Evolutionary conservation across 2,113 vertebrate genomes (phyloP).

Genomic region (Gyps fulvus): DNA sequence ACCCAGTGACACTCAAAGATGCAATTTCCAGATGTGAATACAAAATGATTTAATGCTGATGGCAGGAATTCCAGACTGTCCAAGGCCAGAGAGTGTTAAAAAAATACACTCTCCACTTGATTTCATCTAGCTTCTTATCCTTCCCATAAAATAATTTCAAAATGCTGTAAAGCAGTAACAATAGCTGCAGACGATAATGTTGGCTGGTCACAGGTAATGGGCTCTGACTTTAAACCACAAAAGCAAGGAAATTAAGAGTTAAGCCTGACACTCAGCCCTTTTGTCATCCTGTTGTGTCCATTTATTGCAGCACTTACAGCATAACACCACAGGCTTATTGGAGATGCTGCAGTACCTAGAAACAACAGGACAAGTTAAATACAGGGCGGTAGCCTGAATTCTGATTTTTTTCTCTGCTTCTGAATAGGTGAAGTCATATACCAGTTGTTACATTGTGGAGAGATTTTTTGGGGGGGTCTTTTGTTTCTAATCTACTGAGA

Average conservation of each 20-base stretch:
- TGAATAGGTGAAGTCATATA: background rate
- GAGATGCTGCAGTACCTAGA: constrained; percentile 9
- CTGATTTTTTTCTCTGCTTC: background rate
- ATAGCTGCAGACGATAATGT: background rate
- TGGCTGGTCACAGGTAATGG: constrained; percentile 11
- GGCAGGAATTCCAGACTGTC: constrained; percentile 18
- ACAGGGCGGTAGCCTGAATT: background rate
- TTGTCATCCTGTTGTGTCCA: constrained; percentile 38
- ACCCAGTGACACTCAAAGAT: constrained; percentile 51
- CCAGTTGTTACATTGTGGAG: background rate
- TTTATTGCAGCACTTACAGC: constrained; percentile 26
- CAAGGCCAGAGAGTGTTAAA: constrained; percentile 36
- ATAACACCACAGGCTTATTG: background rate
- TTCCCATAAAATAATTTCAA: constrained; percentile 24
- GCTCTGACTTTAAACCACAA: constrained; percentile 30
- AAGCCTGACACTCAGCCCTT: constrained; percentile 27
- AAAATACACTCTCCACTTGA: background rate
- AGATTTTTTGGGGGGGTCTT: background rate
- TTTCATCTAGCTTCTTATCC: constrained; percentile 21
- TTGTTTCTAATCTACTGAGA: constrained; percentile 6
- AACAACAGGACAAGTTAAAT: constrained; percentile 27
- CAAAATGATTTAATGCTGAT: constrained; percentile 43
- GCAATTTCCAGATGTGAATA: constrained; percentile 65
- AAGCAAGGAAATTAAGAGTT: constrained; percentile 51
- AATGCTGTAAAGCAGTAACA: constrained; percentile 12